phyloP scores from a whole-genome alignment of 2,888 invertebrate genomes.

The Drosophila melanosoma region DNA sequence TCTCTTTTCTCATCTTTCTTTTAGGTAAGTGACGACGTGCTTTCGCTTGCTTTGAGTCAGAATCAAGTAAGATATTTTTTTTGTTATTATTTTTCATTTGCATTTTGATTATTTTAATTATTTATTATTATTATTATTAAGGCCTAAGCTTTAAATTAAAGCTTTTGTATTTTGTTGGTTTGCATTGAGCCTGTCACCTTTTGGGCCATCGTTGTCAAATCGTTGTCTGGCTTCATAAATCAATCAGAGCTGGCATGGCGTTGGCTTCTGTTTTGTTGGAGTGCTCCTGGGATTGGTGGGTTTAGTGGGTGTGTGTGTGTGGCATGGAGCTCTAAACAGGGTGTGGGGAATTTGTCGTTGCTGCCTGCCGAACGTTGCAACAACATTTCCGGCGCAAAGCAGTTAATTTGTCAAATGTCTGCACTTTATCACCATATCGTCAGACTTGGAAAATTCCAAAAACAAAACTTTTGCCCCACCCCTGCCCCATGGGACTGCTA shows the following conservation, averaged over 20 bases:
- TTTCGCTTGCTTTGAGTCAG: constrained; percentile 82
- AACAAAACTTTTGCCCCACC: neutral
- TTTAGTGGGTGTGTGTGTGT: too few relatives aligned
- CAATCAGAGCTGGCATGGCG: constrained; percentile 59
- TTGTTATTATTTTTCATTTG: constrained; percentile 25
- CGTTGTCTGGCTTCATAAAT: constrained; percentile 67
- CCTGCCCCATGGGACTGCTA: constrained; percentile 2
- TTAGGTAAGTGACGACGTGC: constrained; percentile 83
- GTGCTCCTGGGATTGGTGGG: neutral
- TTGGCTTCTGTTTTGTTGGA: constrained; percentile 29
- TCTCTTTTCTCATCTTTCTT: constrained; percentile 44
- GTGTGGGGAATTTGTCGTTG: constrained; percentile 14
- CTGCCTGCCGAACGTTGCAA: constrained; percentile 62
- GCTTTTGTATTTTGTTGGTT: neutral
- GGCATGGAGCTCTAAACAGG: neutral
- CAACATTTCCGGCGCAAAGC: constrained; percentile 77
- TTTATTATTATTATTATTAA: neutral
- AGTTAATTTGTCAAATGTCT: constrained; percentile 82
- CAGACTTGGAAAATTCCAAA: constrained; percentile 33
- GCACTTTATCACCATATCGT: constrained; percentile 80
- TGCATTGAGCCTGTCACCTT: constrained; percentile 47
- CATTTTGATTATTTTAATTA: constrained; percentile 1
- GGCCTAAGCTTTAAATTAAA: constrained; percentile 1
- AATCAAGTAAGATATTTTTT: constrained; percentile 79
- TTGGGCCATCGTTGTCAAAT: constrained; percentile 28